Percentiles rank a stretch among this genome's conserved stretches.
phyloP scores from a whole-genome alignment of 2,888 invertebrate species.

The Ashinkailepas kermadecensis region DNA sequence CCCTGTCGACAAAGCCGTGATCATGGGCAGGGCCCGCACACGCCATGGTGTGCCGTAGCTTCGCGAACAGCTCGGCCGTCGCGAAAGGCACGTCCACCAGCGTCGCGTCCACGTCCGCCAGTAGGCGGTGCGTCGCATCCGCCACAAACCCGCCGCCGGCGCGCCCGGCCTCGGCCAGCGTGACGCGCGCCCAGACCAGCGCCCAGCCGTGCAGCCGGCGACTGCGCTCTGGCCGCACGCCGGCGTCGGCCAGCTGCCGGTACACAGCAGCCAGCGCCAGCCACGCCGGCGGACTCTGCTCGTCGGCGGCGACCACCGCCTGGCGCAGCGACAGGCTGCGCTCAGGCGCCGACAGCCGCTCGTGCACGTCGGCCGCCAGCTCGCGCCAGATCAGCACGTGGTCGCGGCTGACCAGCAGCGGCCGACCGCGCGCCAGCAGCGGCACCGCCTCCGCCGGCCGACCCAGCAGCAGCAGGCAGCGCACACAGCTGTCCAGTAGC shows the following conservation, averaged over 20 bases:
- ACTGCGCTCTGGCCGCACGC: not conserved
- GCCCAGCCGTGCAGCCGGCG: not conserved
- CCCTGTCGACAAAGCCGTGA: not conserved
- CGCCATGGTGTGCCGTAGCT: not conserved
- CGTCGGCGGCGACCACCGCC: not conserved
- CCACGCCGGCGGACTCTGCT: constrained; percentile 13
- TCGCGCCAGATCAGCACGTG: not conserved
- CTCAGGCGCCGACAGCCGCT: not conserved
- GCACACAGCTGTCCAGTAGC: constrained; percentile 1
- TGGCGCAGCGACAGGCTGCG: not conserved
- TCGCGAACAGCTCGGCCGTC: not conserved
- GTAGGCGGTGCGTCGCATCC: not conserved
- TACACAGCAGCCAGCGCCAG: not conserved
- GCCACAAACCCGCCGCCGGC: not conserved
- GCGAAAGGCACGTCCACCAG: not conserved
- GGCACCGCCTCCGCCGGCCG: constrained; percentile 1
- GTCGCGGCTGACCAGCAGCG: not conserved
- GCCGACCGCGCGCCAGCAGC: not conserved
- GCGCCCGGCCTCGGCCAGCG: not conserved
- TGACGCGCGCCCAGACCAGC: not conserved
- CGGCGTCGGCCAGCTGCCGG: not conserved
- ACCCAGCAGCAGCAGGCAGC: not conserved
- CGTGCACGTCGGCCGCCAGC: not conserved
- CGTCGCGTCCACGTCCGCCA: not conserved
- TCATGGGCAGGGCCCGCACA: not conserved